Conservation (phyloP, 1,140 invertebrate genomes). For the Alviniconcha marisindica region DNA sequence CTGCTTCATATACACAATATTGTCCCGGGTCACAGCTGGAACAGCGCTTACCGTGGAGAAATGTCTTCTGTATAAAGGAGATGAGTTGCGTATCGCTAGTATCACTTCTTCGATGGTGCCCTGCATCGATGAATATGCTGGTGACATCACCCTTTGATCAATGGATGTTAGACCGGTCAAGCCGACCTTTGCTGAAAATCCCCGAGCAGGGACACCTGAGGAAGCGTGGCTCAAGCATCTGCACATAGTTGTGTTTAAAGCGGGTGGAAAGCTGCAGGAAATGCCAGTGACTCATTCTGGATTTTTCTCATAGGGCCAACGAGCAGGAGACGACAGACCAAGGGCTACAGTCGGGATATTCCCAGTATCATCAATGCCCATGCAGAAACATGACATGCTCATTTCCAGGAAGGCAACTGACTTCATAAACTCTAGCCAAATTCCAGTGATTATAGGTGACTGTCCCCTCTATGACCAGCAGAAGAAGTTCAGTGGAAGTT, state of each 20-base stretch:
- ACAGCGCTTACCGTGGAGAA: too few species aligned
- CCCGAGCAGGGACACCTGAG: background rate
- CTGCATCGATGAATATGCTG: constrained; percentile 26
- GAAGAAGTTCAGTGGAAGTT: too few species aligned
- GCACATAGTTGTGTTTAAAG: constrained; percentile 14
- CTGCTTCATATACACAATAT: too few species aligned
- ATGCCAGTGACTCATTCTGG: background rate
- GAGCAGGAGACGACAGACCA: too few species aligned
- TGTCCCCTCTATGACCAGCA: too few species aligned
- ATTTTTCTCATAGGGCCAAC: background rate
- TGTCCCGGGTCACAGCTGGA: too few species aligned
- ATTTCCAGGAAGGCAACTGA: background rate
- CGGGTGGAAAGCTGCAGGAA: background rate
- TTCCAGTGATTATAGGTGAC: background rate
- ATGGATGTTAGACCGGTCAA: background rate
- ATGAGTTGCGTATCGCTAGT: too few species aligned
- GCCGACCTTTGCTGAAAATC: too few species aligned
- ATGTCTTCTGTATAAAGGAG: too few species aligned
- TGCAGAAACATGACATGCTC: background rate
- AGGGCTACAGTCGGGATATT: background rate
- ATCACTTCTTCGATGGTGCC: too few species aligned
- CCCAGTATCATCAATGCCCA: background rate
- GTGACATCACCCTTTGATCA: too few species aligned
- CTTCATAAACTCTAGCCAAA: too few species aligned
- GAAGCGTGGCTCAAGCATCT: background rate